phyloP scores from a whole-genome alignment of 2,113 vertebrate genomes.

The Dicentrarchus labrax region DNA sequence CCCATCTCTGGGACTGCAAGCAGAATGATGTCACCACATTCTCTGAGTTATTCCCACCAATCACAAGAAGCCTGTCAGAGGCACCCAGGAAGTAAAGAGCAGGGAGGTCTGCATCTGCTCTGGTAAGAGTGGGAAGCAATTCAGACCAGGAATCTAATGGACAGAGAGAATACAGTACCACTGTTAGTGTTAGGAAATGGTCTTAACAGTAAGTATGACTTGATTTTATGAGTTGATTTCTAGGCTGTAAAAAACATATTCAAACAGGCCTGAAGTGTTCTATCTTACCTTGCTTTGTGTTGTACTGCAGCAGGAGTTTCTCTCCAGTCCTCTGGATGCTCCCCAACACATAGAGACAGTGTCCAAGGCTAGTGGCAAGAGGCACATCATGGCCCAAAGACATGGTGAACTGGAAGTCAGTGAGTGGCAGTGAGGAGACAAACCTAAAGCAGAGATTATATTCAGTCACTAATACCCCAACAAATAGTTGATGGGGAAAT shows the following conservation, averaged over 20 bases:
- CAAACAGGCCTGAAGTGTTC: neutral
- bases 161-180: constrained; percentile 13
- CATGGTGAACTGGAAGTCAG: constrained; percentile 84
- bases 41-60: constrained; percentile 83
- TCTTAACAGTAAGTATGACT: neutral
- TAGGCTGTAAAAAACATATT: neutral
- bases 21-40: constrained; percentile 83
- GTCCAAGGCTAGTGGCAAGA: constrained; percentile 74
- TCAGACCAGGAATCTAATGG: constrained; percentile 84
- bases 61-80: constrained; percentile 80
- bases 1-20: constrained; percentile 78
- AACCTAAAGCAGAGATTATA: constrained; percentile 74
- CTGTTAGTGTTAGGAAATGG: neutral
- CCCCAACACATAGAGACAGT: constrained; percentile 83
- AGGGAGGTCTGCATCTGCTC: constrained; percentile 78
- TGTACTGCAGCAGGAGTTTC: constrained; percentile 83
- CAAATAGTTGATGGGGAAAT: neutral
- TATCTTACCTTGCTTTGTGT: constrained; percentile 76
- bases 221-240: neutral
- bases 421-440: constrained; percentile 84
- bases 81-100: constrained; percentile 84
- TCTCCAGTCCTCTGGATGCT: constrained; percentile 85
- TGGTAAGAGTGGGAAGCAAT: constrained; percentile 83
- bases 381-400: constrained; percentile 86
- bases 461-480: neutral